Percentiles rank a stretch among this genome's conserved stretches.
phyloP scores from a whole-genome alignment of 2,113 vertebrate species.

The Lycaon pictus region DNA sequence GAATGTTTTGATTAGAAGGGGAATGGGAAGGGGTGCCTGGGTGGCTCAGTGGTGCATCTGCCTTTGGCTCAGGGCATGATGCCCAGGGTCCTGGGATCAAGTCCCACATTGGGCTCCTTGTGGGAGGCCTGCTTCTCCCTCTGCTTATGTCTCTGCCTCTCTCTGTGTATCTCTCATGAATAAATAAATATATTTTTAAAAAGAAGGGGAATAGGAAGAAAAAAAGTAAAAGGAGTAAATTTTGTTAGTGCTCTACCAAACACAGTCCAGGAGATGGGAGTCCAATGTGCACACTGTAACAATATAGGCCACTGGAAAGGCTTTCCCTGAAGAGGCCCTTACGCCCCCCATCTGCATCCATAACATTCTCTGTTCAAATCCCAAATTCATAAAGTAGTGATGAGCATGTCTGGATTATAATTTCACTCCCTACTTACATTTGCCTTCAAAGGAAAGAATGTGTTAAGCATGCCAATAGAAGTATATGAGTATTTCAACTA shows the following conservation, averaged over 20 bases:
- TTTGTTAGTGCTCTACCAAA: background rate
- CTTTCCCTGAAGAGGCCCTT: background rate
- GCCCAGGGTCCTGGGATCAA: no score
- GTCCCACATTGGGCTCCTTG: no score
- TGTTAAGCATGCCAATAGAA: background rate
- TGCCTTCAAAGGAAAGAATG: background rate
- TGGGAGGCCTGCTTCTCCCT: no score
- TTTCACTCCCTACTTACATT: constrained; percentile 3
- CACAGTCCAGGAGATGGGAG: background rate
- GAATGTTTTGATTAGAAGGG: background rate
- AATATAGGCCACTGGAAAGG: background rate
- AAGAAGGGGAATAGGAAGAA: background rate
- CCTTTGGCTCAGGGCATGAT: no score
- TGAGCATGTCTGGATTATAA: background rate
- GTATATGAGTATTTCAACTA: background rate
- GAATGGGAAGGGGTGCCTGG: background rate
- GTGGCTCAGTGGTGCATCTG: no score
- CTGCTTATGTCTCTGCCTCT: no score
- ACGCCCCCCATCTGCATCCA: background rate
- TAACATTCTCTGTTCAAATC: background rate
- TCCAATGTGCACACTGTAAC: background rate
- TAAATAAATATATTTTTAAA: no score
- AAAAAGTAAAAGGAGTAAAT: background rate
- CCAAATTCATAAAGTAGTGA: constrained; percentile 18
- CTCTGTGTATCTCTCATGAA: no score